These are phyloP conservation scores for Shinisaurus crocodilurus DNA, from an alignment of 2,113 vertebrate genomes.

Conservation along the genomic window DNA sequence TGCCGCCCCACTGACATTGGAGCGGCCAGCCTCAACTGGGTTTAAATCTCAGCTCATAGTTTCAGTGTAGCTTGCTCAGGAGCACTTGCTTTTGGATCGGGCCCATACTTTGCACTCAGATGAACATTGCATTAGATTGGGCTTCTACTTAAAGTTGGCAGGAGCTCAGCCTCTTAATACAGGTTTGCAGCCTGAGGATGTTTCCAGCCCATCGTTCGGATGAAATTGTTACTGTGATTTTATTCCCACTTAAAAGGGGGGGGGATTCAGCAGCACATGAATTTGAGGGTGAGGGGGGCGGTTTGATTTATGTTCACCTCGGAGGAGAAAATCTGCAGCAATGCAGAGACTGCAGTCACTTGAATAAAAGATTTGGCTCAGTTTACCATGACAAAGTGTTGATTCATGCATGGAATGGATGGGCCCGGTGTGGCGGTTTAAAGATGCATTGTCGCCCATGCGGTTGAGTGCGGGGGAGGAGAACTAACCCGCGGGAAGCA, in stretches of 20 bases:
- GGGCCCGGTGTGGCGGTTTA: not conserved
- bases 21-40: not conserved
- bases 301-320: constrained; percentile 57
- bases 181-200: not conserved
- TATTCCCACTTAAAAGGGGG: not conserved
- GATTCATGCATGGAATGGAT: constrained; percentile 25
- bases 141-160: not conserved
- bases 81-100: too few species aligned
- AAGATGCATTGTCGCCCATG: not conserved
- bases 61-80: not conserved
- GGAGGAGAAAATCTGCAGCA: constrained; percentile 54
- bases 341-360: constrained; percentile 40
- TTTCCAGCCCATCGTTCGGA: not conserved
- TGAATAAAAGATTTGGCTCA: constrained; percentile 53
- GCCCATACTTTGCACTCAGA: not conserved
- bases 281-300: constrained; percentile 17
- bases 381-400: constrained; percentile 50
- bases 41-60: not conserved
- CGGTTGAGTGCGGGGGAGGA: not conserved
- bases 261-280: accelerated
- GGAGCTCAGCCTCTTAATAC: not conserved
- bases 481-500: not conserved
- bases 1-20: too few species aligned
- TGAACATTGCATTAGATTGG: not conserved
- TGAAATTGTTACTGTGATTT: constrained; percentile 33